Percentiles rank a stretch among this genome's conserved stretches.
phyloP scores from a whole-genome alignment of 2,113 vertebrate genomes.

The Scortum barcoo region DNA sequence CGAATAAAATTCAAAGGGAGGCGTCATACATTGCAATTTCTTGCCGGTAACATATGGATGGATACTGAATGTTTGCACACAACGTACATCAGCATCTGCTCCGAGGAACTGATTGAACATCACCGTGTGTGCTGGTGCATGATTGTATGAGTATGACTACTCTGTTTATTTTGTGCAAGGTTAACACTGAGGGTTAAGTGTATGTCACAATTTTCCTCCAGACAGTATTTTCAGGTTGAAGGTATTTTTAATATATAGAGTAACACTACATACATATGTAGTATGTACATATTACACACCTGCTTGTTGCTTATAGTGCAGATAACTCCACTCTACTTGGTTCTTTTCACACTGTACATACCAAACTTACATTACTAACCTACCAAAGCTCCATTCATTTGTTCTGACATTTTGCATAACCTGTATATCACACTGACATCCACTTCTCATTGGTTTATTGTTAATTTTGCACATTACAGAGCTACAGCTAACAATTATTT shows the following conservation, averaged over 20 bases:
- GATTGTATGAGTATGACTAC: neutral
- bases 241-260: neutral
- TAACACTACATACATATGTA: too few relatives aligned
- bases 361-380: neutral
- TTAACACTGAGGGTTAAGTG: slow-evolving; percentile 8
- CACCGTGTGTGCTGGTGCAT: neutral
- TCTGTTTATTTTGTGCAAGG: neutral
- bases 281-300: neutral
- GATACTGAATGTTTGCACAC: slow-evolving; percentile 40
- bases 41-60: slow-evolving; percentile 35
- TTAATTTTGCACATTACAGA: neutral
- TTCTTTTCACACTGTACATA: neutral
- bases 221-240: neutral
- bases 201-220: neutral
- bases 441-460: neutral
- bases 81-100: slow-evolving; percentile 23
- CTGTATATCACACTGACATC: neutral
- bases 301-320: neutral
- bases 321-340: neutral
- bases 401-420: neutral
- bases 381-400: neutral
- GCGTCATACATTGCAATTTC: neutral
- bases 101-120: neutral
- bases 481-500: neutral
- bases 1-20: neutral